Evolutionary conservation across 2,797 vertebrate species (phyloP).

Genomic region (Gallirallus australis): DNA sequence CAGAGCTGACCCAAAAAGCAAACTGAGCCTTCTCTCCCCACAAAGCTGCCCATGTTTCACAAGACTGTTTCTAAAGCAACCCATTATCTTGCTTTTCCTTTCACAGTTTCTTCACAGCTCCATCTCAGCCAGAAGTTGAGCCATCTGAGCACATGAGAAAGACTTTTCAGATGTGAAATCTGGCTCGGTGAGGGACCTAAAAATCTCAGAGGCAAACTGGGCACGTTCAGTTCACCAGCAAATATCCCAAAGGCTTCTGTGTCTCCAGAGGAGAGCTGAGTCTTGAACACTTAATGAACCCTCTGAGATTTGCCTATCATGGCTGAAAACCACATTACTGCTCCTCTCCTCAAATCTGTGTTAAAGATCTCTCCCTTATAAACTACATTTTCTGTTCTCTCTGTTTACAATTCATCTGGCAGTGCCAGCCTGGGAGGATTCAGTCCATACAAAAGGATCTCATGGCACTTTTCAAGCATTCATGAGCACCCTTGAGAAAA

Average conservation of each 20-base stretch:
- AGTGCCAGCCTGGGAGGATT: not conserved
- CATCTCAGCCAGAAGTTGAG: conserved; percentile 41
- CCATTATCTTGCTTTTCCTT: conserved; percentile 4
- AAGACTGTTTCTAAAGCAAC: not conserved
- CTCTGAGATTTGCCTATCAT: not conserved
- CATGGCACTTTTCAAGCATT: not conserved
- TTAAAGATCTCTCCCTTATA: not conserved
- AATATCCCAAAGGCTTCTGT: not conserved
- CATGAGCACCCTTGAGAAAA: not conserved
- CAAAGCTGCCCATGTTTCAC: not conserved
- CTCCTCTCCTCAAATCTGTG: not conserved
- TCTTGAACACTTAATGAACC: not conserved
- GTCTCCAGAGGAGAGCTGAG: not conserved
- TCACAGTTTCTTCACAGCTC: conserved; percentile 60
- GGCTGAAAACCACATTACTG: not conserved
- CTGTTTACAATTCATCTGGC: not conserved
- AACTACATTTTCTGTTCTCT: not conserved
- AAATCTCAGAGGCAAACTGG: not conserved
- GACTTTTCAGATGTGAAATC: conserved; percentile 22
- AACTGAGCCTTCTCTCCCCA: not conserved
- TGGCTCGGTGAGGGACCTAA: not conserved
- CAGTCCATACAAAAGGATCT: not conserved
- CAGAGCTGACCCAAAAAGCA: not conserved
- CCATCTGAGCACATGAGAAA: conserved; percentile 45
- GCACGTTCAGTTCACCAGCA: not conserved